Evolutionary conservation across 2,797 vertebrate species (phyloP), one percentile per base, ranked within the genome.

Genomic region (Brotula barbata): DNA sequence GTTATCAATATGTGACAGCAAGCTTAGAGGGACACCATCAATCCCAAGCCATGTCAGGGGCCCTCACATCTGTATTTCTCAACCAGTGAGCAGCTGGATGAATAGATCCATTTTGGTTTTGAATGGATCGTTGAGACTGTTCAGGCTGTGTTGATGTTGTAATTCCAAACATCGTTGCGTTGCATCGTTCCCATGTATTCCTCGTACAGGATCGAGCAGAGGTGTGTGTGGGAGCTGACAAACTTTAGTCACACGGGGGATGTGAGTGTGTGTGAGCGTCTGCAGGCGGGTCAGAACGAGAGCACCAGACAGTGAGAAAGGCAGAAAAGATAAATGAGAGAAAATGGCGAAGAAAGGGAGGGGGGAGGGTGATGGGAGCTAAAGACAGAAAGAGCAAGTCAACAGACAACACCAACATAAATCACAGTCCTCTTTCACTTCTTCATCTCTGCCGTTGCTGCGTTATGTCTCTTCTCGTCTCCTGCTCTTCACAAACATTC

Each of bases 361-460:
- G n/a, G n/a, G n/a, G n/a, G n/a, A 59, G 57, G 71, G 50, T 66
- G 56, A 64, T 17, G 19, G 50, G 61, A 57, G 31, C 14, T 19
- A 74, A 54, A 69, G 59, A 45, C 43, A 47, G 36, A 14, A 16
- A 71, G 60, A 64, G 59, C n/a, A 44, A 59, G 72, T 67, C 67
- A 73, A 51, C 52, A 71, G 58, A 80, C 71, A 77, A 59, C 81
- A 71, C 17, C 52, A 41, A 55, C 68, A 74, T 85, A 77, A 87
- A 85, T 86, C 71, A 73, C 49, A 22, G 31, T 71, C 44, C 20
- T 28, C 45, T 20, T 44, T 48, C 42, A 43, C 45, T 23, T 28
- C 21, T 55, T 60, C 49, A 59, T 52, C 43, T 16, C 11, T 58
- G 56, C 3, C 53, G n/a, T n/a, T 49, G 36, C 63, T 69, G 25